Conservation (phyloP, 2,888 invertebrate species). For the Melanchra persicariae region DNA sequence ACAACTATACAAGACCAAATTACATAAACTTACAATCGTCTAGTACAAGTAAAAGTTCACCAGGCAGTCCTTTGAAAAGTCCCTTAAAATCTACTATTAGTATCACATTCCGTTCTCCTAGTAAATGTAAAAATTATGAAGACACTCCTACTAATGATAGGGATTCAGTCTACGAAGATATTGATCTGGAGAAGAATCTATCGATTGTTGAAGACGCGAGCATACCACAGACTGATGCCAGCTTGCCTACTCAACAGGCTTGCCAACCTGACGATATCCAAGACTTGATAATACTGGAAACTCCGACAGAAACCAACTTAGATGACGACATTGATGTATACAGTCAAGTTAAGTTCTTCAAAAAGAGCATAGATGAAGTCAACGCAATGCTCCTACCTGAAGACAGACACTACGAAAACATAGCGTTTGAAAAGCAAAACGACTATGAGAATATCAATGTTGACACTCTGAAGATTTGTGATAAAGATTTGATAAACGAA, state of each 20-base stretch:
- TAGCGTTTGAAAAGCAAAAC: constrained; percentile 76
- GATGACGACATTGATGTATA: constrained; percentile 91
- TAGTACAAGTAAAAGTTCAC: constrained; percentile 85
- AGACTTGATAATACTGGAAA: constrained; percentile 89
- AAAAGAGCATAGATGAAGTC: constrained; percentile 94
- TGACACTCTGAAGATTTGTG: constrained; percentile 81
- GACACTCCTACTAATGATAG: constrained; percentile 86
- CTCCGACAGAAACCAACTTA: constrained; percentile 87
- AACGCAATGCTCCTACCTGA: constrained; percentile 89
- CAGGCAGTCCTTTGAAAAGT: constrained; percentile 87
- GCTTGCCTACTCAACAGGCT: constrained; percentile 90
- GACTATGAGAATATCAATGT: constrained; percentile 85
- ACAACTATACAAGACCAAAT: constrained; percentile 84
- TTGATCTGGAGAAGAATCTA: constrained; percentile 86
- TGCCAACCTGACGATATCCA: constrained; percentile 86
- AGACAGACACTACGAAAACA: constrained; percentile 81
- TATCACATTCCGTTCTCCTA: constrained; percentile 93
- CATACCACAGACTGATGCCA: constrained; percentile 90
- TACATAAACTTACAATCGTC: constrained; percentile 88
- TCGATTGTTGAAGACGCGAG: constrained; percentile 90
- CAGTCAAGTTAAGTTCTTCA: constrained; percentile 94
- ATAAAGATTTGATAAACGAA: constrained; percentile 76
- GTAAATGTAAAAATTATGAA: constrained; percentile 87
- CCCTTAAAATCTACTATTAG: constrained; percentile 93
- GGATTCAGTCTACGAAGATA: constrained; percentile 91